Percentiles rank a stretch among this genome's conserved stretches.
Evolutionary conservation across 35 echinoderm and acorn worm species (phyloP).

Genomic region (Diadema setosum): DNA sequence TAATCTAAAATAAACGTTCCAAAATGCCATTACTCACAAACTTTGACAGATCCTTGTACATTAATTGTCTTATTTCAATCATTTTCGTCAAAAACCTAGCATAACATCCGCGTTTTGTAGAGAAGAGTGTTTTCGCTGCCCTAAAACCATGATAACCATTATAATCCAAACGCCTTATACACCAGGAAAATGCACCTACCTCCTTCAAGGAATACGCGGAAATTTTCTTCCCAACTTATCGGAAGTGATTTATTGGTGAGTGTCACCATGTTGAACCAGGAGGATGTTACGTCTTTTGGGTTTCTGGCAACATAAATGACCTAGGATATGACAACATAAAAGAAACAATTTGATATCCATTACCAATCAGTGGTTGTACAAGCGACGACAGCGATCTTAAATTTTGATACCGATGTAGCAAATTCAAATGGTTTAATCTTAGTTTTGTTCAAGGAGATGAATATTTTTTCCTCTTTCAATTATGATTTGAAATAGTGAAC

Average conservation of each 20-base stretch:
- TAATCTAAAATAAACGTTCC: too few species aligned
- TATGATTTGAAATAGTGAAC: too few species aligned
- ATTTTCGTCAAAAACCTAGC: too few species aligned
- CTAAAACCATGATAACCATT: too few species aligned
- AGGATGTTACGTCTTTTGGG: background rate
- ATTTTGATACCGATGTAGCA: background rate
- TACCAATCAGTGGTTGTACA: background rate
- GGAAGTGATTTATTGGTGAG: background rate
- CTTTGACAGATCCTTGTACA: too few species aligned
- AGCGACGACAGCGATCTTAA: background rate
- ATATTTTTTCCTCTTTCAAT: background rate
- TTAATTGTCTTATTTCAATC: too few species aligned
- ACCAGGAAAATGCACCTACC: too few species aligned
- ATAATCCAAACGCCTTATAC: too few species aligned
- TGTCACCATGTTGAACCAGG: background rate
- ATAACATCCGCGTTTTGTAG: too few species aligned
- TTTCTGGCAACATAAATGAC: background rate
- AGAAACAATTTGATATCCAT: background rate
- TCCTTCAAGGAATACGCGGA: background rate
- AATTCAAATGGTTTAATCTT: background rate
- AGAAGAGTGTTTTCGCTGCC: too few species aligned
- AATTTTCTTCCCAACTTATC: background rate
- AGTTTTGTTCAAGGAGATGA: background rate
- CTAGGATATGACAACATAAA: background rate
- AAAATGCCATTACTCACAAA: too few species aligned